These are phyloP conservation scores for Muscina levida DNA, from an alignment of 2,888 invertebrate species.

Conservation along the genomic window DNA sequence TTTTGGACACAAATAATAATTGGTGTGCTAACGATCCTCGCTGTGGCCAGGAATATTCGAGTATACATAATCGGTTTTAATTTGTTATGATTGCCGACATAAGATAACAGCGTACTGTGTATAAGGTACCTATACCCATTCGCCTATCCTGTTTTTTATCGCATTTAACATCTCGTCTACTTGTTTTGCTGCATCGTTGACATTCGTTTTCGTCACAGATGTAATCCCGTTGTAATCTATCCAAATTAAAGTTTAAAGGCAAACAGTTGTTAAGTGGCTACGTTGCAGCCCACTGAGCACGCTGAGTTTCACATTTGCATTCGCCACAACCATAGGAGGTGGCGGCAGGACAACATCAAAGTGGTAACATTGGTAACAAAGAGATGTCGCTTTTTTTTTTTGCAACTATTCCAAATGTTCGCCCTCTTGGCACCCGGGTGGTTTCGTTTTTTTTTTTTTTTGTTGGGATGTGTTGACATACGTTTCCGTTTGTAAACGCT, in stretches of 20 bases:
- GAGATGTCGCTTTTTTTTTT: conserved; percentile 40
- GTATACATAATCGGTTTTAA: conserved; percentile 61
- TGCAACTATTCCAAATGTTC: neutral
- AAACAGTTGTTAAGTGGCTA: conserved; percentile 67
- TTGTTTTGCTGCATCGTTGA: neutral
- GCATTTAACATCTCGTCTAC: neutral
- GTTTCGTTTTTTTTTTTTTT: neutral
- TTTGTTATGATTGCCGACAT: conserved; percentile 56
- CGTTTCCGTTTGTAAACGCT: conserved; percentile 56
- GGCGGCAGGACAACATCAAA: conserved; percentile 54
- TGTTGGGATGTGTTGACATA: conserved; percentile 54
- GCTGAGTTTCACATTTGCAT: conserved; percentile 56
- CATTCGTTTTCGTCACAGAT: conserved; percentile 18
- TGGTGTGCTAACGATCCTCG: conserved; percentile 37
- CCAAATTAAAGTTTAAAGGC: conserved; percentile 53
- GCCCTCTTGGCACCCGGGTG: neutral
- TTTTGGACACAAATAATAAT: conserved; percentile 53
- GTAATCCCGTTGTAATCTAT: conserved; percentile 60
- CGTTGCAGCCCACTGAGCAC: conserved; percentile 53
- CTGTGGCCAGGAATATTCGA: neutral
- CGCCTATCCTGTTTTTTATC: neutral
- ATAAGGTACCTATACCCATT: neutral
- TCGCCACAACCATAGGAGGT: conserved; percentile 6
- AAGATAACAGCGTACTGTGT: conserved; percentile 18
- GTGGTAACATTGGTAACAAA: conserved; percentile 63